Base-by-base conservation (phyloP, 1,140 invertebrate genomes). In the Atopsyche davidsoni region DNA sequence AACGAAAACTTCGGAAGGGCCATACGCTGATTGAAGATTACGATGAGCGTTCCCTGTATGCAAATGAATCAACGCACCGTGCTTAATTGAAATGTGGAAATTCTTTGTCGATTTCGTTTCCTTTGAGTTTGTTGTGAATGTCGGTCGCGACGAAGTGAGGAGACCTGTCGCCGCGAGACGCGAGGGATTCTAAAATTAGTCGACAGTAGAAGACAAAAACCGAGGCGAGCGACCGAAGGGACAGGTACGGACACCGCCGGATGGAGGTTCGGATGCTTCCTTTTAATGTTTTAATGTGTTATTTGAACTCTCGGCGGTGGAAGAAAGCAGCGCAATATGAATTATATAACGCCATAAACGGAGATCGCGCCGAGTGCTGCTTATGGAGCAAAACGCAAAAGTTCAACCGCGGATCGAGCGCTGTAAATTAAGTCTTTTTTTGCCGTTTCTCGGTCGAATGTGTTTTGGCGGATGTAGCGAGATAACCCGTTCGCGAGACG, bases 191-290 rank as follows among this genome's bases (percentile, higher is more conserved):
- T 57, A 57, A 53, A 50, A 46, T 57, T 57, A 57, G 53, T 46
- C 42, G 46, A 44, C 42, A 35, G 40, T 48, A 46, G 34, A 50
- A 57, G 55, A 57, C 50, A 57, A 57, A 53, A 57, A 57, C 50
- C 55, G 51, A 57, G 51, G 53, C 50, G 44, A 53, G 46, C 50
- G 51, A 50, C 41, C 35, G 38, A 39, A 17, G 43, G 31, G n/a
- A 47, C 54, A 56, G 54, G 54, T 56, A 56, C 49, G 17, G 39
- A 43, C 22, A 47, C 49, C 55, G 52, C 55, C 55, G 55, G 55
- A 57, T 57, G 49, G 47, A 56, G 44, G 36, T 50, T 51, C 21
- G 48, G 48, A 44, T 51, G 41, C 41, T 44, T 51, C 41, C 31
- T 44, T 51, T 51, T 51, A 36, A 51, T 51, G 48, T 44, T 51